Percentiles rank a stretch among this genome's conserved stretches.
These are phyloP conservation scores for Rafetus swinhoei DNA, from an alignment of 2,113 vertebrate genomes.

Conservation along the genomic window DNA sequence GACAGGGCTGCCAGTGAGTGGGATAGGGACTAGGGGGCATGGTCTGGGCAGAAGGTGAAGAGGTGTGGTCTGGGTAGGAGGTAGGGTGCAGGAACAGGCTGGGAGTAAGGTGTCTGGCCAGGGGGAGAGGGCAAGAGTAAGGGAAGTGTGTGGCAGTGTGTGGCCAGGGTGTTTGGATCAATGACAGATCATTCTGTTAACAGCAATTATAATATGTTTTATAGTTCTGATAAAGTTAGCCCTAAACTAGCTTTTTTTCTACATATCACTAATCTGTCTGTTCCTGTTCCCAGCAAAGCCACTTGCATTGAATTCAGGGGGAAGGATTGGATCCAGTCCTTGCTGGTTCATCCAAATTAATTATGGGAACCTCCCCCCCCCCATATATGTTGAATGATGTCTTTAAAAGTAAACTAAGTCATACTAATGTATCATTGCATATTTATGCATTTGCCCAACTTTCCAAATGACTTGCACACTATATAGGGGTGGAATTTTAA, in stretches of 20 bases:
- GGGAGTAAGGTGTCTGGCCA: no score
- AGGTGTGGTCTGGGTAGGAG: no score
- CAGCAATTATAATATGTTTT: background rate
- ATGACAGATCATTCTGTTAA: background rate
- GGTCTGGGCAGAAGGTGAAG: no score
- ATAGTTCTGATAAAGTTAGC: background rate
- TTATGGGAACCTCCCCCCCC: background rate
- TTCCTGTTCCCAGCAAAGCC: background rate
- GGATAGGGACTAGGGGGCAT: no score
- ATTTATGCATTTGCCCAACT: background rate
- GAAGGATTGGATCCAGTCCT: background rate
- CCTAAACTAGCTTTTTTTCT: background rate
- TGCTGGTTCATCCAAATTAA: background rate
- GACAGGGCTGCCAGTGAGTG: no score
- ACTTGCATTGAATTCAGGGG: accelerated
- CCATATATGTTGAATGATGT: background rate
- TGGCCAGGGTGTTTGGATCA: background rate
- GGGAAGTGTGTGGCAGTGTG: no score
- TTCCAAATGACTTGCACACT: background rate
- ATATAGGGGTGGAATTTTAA: background rate
- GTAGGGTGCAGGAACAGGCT: no score
- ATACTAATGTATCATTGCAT: background rate
- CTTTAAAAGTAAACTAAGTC: background rate
- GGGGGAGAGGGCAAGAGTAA: no score
- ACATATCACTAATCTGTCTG: background rate